These are phyloP conservation scores for Gymnodraco acuticeps DNA, from an alignment of 2,797 vertebrate genomes.

Conservation along the genomic window DNA sequence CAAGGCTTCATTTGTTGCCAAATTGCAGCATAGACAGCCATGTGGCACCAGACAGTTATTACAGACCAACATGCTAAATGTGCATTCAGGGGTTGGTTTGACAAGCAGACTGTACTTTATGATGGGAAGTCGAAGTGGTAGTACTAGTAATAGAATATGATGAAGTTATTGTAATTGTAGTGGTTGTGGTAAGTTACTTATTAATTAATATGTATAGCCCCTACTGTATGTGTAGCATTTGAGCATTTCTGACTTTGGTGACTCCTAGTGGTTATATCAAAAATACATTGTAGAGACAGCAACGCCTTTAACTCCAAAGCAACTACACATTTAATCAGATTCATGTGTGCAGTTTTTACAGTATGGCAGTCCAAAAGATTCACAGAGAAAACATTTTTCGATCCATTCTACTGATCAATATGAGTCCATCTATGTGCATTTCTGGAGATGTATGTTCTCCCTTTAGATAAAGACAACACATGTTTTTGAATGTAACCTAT, in stretches of 20 bases:
- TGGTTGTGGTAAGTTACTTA: background rate
- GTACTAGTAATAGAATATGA: background rate
- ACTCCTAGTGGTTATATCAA: slow-evolving; percentile 1
- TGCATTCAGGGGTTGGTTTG: background rate
- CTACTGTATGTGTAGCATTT: background rate
- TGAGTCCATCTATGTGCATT: background rate
- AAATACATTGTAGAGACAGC: background rate
- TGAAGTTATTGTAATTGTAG: background rate
- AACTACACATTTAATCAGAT: background rate
- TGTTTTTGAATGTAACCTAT: background rate
- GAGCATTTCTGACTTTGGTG: slow-evolving; percentile 2
- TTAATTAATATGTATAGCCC: background rate
- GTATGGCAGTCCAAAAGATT: background rate
- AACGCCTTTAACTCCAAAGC: background rate
- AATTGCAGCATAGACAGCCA: slow-evolving; percentile 34
- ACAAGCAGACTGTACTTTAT: slow-evolving; percentile 8
- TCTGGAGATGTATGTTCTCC: background rate
- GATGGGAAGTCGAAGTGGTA: slow-evolving; percentile 3
- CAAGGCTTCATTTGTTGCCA: slow-evolving; percentile 23
- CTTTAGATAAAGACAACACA: background rate
- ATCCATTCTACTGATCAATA: background rate
- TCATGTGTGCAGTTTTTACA: background rate
- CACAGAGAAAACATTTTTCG: too few relatives aligned
- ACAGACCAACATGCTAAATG: slow-evolving; percentile 3
- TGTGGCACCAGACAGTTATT: slow-evolving; percentile 11